phyloP scores from a whole-genome alignment of 2,113 vertebrate species.

The Leptobrachium leishanense region DNA sequence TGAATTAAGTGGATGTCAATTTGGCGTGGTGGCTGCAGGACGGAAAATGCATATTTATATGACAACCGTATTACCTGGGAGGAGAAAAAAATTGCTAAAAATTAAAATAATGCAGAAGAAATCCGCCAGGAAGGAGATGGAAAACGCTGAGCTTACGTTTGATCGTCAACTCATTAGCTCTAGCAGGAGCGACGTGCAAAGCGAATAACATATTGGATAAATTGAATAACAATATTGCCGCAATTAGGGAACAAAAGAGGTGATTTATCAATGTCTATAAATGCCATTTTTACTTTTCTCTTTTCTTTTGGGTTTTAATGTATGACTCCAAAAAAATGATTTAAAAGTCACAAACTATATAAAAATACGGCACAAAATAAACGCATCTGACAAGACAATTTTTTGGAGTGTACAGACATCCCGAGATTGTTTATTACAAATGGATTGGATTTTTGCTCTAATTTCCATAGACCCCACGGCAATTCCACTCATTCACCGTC shows the following conservation, averaged over 20 bases:
- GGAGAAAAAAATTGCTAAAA: constrained; percentile 7
- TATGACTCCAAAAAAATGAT: constrained; percentile 41
- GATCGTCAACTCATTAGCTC: constrained; percentile 44
- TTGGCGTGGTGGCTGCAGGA: not conserved
- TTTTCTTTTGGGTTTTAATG: constrained; percentile 36
- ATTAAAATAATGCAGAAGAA: constrained; percentile 29
- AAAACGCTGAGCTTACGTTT: constrained; percentile 31
- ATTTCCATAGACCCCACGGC: constrained; percentile 9
- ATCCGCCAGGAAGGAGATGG: constrained; percentile 7
- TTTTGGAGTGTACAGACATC: constrained; percentile 3
- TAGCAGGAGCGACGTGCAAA: constrained; percentile 28
- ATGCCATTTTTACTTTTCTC: constrained; percentile 37
- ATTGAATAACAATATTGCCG: constrained; percentile 50
- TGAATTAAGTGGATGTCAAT: constrained; percentile 1
- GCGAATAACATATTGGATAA: constrained; percentile 34
- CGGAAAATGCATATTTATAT: constrained; percentile 8
- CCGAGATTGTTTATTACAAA: constrained; percentile 33
- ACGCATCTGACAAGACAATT: constrained; percentile 35
- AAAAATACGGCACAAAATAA: constrained; percentile 22
- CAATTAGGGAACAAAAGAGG: constrained; percentile 44
- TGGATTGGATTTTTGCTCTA: not conserved
- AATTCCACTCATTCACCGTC: constrained; percentile 19
- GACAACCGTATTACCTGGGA: constrained; percentile 9
- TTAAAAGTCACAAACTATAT: constrained; percentile 29
- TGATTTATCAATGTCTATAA: constrained; percentile 47